Percentiles rank a stretch among this genome's conserved stretches.
Conservation (phyloP, 1,140 invertebrate genomes). For the Catajapyx aquilonaris region DNA sequence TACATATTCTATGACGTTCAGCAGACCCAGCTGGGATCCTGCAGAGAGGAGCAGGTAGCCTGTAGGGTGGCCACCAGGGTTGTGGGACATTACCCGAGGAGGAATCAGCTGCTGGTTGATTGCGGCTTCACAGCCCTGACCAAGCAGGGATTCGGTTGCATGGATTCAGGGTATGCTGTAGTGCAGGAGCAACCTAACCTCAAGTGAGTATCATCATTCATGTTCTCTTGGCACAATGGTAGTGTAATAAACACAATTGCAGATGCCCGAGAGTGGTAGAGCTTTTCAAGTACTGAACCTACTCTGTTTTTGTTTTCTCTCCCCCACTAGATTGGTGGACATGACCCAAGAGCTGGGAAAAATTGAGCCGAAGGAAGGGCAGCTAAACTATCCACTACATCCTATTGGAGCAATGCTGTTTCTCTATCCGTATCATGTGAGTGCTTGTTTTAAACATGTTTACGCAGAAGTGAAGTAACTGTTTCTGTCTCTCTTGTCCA, state of each 20-base stretch:
- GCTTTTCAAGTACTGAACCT: no score
- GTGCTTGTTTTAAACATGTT: conserved; percentile 6
- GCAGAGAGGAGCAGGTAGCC: conserved; percentile 15
- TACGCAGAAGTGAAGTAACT: background rate
- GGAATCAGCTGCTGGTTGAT: conserved; percentile 17
- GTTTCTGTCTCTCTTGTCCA: background rate
- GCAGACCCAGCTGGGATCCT: conserved; percentile 15
- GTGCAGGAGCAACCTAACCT: conserved; percentile 14
- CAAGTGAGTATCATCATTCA: conserved; percentile 12
- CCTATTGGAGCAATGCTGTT: conserved; percentile 17
- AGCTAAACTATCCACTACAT: conserved; percentile 13
- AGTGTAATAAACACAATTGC: no score
- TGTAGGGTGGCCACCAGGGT: conserved; percentile 17
- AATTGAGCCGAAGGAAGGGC: conserved; percentile 13
- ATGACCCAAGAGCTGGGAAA: conserved; percentile 20
- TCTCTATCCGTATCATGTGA: conserved; percentile 19
- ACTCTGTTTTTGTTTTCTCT: conserved; percentile 1
- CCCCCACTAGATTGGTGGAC: conserved; percentile 10
- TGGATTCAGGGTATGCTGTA: conserved; percentile 9
- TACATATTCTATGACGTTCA: conserved; percentile 19
- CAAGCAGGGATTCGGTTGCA: conserved; percentile 9
- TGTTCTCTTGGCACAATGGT: no score
- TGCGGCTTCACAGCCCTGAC: conserved; percentile 18
- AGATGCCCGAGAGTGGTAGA: no score
- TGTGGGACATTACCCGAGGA: conserved; percentile 16